Evolutionary conservation across 2,797 vertebrate genomes (phyloP).

Genomic region (Arrhamphus sclerolepis): DNA sequence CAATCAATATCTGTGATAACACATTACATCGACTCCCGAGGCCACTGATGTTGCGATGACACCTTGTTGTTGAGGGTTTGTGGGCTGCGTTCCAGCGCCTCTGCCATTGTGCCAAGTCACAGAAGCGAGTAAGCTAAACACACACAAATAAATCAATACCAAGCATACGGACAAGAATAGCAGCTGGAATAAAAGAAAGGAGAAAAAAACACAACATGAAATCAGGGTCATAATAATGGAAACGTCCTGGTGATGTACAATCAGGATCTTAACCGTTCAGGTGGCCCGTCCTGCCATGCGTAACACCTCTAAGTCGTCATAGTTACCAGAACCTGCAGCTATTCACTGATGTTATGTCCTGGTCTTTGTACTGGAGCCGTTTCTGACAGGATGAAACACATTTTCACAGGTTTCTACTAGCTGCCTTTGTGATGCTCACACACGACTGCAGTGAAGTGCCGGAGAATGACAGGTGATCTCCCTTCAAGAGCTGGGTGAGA

Average conservation of each 20-base stretch:
- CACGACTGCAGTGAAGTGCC: conserved; percentile 8
- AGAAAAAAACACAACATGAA: not conserved
- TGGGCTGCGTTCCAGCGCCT: not conserved
- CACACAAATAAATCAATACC: conserved; percentile 58
- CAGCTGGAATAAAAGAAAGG: conserved; percentile 28
- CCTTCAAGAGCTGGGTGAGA: no score
- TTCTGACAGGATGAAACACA: no score
- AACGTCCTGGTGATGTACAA: no score
- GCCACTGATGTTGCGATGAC: conserved; percentile 12
- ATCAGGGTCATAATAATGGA: not conserved
- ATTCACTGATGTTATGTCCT: not conserved
- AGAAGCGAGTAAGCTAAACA: conserved; percentile 12
- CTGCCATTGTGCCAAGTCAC: not conserved
- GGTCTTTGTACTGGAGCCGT: no score
- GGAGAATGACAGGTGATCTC: not conserved
- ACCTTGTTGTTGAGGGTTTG: not conserved
- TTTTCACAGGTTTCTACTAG: not conserved
- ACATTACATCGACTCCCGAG: conserved; percentile 9
- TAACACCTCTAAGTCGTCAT: not conserved
- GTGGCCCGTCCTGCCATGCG: not conserved
- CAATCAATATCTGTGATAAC: conserved; percentile 46
- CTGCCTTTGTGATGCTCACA: conserved; percentile 1
- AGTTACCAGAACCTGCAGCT: not conserved
- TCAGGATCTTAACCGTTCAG: not conserved
- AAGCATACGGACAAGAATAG: conserved; percentile 53